phyloP scores from a whole-genome alignment of 2,888 invertebrate species.

The Platyscelio sp. region DNA sequence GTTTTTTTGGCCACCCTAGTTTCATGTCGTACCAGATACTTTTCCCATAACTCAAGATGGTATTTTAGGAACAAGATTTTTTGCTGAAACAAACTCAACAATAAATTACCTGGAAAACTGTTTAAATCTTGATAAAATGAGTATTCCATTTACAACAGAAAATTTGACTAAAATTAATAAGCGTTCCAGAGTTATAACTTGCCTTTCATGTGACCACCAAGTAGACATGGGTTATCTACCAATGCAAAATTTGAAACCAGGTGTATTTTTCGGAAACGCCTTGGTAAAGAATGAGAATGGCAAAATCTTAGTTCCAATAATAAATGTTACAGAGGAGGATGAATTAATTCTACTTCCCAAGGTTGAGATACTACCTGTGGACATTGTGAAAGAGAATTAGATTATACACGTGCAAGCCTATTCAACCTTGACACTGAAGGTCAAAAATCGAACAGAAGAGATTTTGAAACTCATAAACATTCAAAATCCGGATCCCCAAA shows the following conservation, averaged over 20 bases:
- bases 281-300: not conserved
- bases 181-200: no score
- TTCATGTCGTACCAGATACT: constrained; percentile 8
- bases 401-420: no score
- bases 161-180: no score
- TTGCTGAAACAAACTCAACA: not conserved
- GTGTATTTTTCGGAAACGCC: constrained; percentile 6
- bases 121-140: no score
- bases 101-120: constrained; percentile 14
- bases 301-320: not conserved
- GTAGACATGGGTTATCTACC: not conserved
- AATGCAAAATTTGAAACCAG: not conserved
- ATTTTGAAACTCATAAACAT: no score
- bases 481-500: no score
- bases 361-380: not conserved
- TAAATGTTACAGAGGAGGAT: not conserved
- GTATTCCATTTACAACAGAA: no score
- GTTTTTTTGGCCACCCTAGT: constrained; percentile 3
- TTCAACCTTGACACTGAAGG: no score
- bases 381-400: no score
- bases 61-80: constrained; percentile 8
- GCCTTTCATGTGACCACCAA: no score
- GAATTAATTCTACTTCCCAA: not conserved
- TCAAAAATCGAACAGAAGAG: no score
- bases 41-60: constrained; percentile 24